Evolutionary conservation across 2,888 invertebrate species (phyloP).

Genomic region (Corbicula japonica): DNA sequence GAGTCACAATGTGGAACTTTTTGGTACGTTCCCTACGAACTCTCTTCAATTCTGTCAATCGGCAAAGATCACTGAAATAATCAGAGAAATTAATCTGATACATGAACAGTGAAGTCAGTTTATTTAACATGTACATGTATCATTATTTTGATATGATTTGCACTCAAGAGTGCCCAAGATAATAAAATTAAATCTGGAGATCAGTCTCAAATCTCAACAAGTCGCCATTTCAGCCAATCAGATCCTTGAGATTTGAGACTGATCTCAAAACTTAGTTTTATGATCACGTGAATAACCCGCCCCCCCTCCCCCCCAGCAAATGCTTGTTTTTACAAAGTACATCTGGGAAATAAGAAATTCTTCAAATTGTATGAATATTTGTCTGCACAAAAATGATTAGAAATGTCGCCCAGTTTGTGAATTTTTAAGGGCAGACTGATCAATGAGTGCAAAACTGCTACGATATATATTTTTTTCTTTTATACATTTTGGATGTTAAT

Average conservation of each 20-base stretch:
- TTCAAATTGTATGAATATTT: not conserved
- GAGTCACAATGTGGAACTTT: conserved; percentile 86
- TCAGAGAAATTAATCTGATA: too few species aligned
- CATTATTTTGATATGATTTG: not conserved
- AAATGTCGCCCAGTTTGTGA: too few species aligned
- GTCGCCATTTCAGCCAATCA: too few species aligned
- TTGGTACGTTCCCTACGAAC: conserved; percentile 76
- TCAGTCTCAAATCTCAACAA: too few species aligned
- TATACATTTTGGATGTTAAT: too few species aligned
- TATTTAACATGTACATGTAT: not conserved
- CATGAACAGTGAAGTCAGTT: not conserved
- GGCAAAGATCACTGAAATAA: conserved; percentile 79
- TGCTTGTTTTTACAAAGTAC: not conserved
- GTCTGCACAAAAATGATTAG: not conserved
- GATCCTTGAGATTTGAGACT: too few species aligned
- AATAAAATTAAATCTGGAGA: too few species aligned
- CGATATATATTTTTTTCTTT: too few species aligned
- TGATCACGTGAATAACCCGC: not conserved
- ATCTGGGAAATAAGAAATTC: not conserved
- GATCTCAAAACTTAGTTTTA: too few species aligned
- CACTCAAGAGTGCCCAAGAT: too few species aligned
- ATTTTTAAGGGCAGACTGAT: too few species aligned
- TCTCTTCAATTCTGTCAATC: conserved; percentile 76
- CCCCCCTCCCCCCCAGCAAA: not conserved
- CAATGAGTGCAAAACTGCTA: too few species aligned